Evolutionary conservation across 2,113 vertebrate genomes (phyloP).

Genomic region (Corvus cornix): DNA sequence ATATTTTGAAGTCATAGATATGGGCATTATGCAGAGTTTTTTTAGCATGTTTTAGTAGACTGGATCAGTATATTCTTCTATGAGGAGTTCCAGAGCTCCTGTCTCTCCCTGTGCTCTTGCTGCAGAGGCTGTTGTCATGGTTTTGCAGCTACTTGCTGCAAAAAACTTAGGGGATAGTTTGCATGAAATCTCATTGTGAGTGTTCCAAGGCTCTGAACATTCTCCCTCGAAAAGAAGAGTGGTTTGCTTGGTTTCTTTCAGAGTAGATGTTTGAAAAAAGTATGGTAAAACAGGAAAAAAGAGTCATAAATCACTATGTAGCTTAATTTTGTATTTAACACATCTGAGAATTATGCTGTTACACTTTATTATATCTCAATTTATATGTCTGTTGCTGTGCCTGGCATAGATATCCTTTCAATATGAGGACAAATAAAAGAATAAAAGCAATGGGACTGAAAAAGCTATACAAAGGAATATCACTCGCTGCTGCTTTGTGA

Average conservation of each 20-base stretch:
- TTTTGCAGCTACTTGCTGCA: not conserved
- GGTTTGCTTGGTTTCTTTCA: rapidly evolving
- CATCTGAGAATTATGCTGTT: not conserved
- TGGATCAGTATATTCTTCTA: not conserved
- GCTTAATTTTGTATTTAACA: not conserved
- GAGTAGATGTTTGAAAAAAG: not conserved
- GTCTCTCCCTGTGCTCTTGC: not conserved
- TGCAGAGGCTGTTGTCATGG: not conserved
- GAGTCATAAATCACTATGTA: too few species aligned
- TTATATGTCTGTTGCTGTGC: not conserved
- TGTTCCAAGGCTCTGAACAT: not conserved
- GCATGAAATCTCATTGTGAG: not conserved
- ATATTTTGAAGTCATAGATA: not conserved
- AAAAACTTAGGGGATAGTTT: not conserved
- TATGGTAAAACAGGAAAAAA: not conserved
- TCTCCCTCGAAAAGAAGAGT: not conserved
- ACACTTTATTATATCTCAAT: not conserved
- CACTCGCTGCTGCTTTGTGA: not conserved
- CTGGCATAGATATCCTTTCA: not conserved
- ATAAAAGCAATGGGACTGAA: not conserved
- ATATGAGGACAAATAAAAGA: not conserved
- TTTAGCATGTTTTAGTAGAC: not conserved
- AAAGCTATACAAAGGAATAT: not conserved
- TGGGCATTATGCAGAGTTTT: not conserved
- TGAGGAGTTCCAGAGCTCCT: not conserved